phyloP scores from a whole-genome alignment of 2,888 invertebrate genomes.

The Mythimna lalbum region DNA sequence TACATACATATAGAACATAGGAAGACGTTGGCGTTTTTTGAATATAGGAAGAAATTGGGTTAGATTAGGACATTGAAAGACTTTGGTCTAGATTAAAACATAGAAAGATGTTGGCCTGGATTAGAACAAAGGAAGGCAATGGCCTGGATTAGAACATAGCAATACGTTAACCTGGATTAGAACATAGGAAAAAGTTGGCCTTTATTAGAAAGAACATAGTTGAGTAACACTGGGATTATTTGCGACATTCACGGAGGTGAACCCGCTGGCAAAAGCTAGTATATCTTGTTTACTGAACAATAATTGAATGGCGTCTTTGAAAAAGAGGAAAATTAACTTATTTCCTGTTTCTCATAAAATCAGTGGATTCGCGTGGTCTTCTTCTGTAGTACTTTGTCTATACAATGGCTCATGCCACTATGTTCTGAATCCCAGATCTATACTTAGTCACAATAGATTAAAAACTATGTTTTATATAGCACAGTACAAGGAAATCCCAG shows the following conservation, averaged over 20 bases:
- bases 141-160: too few relatives aligned
- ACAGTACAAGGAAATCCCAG: slow-evolving; percentile 16
- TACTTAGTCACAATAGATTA: not conserved
- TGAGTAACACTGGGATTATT: not conserved
- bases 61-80: too few relatives aligned
- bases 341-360: not conserved
- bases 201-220: too few relatives aligned
- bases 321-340: not conserved
- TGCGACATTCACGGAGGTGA: not conserved
- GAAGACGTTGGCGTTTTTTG: too few relatives aligned
- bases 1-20: too few relatives aligned
- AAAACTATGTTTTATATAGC: not conserved
- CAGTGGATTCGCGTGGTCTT: not conserved
- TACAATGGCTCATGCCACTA: not conserved
- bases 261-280: not conserved
- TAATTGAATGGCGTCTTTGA: not conserved
- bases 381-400: not conserved
- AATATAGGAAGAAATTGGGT: too few relatives aligned
- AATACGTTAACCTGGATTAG: too few relatives aligned
- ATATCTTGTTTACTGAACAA: not conserved
- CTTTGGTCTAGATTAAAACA: too few relatives aligned
- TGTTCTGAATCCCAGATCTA: not conserved
- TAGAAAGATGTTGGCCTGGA: too few relatives aligned
- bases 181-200: too few relatives aligned
- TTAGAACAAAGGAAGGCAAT: too few relatives aligned